Base-by-base conservation (phyloP, 2,797 vertebrate genomes). In the Argyrosomus regius region DNA sequence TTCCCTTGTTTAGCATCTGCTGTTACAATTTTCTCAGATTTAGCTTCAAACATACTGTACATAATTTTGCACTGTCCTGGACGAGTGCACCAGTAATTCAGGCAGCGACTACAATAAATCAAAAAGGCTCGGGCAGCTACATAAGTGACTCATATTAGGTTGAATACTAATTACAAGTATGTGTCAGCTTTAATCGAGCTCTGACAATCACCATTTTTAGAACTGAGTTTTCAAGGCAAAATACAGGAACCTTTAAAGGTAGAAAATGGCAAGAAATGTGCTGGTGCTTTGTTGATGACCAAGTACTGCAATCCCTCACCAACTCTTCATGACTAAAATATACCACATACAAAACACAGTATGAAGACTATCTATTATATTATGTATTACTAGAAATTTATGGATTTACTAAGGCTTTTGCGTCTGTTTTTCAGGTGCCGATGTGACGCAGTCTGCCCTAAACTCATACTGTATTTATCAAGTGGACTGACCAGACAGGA, bases 101-200 rank as follows among this genome's bases (percentile, higher is more conserved):
- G 50, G 41, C 72, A 80, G 53, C 4, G 0, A 58, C 58, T 63
- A 26, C 72, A 82, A 46, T 85, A 85, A 74, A 84, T 82, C 75
- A 61, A 58, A 87, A 81, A 86, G 77, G 77, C 80, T 77, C 35
- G n/a, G 52, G 66, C 74, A 77, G 72, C 80, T 56, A 74, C 78
- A 73, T 61, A 84, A 81, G 67, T 91, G 89, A 93, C 81, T 92
- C 90, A 91, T 86, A 75, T 77, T 70, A 75, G 66, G 77, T 82
- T 86, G 88, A 90, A 90, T 88, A 84, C 57, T 78, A 92, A 91
- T 88, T 78, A 90, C 75, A 54, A 76, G 70, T 76, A 75, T 77
- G 77, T 84, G 81, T 90, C 87, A 85, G 73, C 78, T 80, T 75
- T 86, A 86, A 91, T 78, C 80, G 70, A 78, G 78, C 79, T 77